Percentiles rank a stretch among this genome's conserved stretches.
Conservation (phyloP, 2,113 vertebrate genomes). For the Tachysurus fulvidraco region DNA sequence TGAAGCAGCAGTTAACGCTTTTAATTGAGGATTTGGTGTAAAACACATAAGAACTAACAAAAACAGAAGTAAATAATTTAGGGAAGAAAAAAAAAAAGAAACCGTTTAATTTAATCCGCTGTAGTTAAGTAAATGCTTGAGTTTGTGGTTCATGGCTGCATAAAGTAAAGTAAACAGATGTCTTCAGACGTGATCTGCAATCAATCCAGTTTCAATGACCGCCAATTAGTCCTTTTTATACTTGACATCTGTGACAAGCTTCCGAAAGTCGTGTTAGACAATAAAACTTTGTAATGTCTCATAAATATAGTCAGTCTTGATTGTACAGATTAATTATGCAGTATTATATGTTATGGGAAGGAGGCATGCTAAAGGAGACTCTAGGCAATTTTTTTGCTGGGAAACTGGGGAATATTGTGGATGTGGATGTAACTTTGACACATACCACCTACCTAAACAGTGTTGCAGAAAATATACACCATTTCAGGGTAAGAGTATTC, state of each 20-base stretch:
- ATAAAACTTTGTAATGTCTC: background rate
- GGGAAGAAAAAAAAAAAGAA: background rate
- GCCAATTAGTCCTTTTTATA: background rate
- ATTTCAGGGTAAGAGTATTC: too few species aligned
- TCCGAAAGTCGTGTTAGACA: background rate
- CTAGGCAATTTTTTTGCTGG: too few species aligned
- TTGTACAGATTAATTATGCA: too few species aligned
- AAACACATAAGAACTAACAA: constrained; percentile 4
- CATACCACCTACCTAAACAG: too few species aligned
- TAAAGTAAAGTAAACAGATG: background rate
- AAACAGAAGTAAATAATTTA: background rate
- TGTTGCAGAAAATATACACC: too few species aligned
- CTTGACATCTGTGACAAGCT: background rate
- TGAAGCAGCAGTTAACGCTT: background rate
- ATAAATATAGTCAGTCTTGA: background rate
- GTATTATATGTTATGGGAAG: too few species aligned
- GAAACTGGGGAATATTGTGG: too few species aligned
- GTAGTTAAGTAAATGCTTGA: background rate
- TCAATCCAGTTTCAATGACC: background rate
- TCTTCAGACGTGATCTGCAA: background rate
- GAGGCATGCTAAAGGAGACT: too few species aligned
- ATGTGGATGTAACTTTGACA: too few species aligned
- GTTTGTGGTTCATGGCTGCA: background rate
- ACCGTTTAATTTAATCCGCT: background rate
- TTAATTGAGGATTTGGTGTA: background rate